phyloP scores from a whole-genome alignment of 35 echinoderm and acorn worm genomes.

The Holothuria glaberrima region DNA sequence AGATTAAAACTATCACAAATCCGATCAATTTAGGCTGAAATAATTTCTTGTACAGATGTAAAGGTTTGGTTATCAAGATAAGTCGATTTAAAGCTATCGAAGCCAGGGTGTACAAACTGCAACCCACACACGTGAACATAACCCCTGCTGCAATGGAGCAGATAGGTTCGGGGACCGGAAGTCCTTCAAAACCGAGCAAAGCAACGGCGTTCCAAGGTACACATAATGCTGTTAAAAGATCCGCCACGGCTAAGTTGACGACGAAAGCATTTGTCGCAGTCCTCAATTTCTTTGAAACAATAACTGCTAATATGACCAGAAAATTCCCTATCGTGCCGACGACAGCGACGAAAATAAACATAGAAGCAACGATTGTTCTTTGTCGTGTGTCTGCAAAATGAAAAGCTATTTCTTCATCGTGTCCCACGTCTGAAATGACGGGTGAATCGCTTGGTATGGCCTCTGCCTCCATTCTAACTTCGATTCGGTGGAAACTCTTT shows the following conservation, averaged over 20 bases:
- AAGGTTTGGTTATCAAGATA: conserved; percentile 47
- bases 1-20: conserved; percentile 50
- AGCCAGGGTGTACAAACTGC: conserved; percentile 69
- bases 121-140: conserved; percentile 63
- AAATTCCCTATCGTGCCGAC: conserved; percentile 58
- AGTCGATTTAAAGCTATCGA: conserved; percentile 73
- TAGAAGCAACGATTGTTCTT: conserved; percentile 50
- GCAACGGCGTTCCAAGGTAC: conserved; percentile 65
- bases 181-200: conserved; percentile 26
- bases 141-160: conserved; percentile 57
- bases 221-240: conserved; percentile 52
- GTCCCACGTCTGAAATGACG: not conserved
- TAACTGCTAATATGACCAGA: conserved; percentile 66
- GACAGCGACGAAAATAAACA: conserved; percentile 45
- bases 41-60: conserved; percentile 18
- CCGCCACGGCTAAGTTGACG: conserved; percentile 67
- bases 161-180: conserved; percentile 60
- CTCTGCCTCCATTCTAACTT: not conserved
- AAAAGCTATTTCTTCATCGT: not conserved
- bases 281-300: conserved; percentile 70
- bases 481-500: not conserved
- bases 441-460: not conserved
- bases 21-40: conserved; percentile 48
- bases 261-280: conserved; percentile 80
- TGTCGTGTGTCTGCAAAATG: conserved; percentile 26